phyloP scores from a whole-genome alignment of 1,140 invertebrate genomes.

The Prorops nasuta region DNA sequence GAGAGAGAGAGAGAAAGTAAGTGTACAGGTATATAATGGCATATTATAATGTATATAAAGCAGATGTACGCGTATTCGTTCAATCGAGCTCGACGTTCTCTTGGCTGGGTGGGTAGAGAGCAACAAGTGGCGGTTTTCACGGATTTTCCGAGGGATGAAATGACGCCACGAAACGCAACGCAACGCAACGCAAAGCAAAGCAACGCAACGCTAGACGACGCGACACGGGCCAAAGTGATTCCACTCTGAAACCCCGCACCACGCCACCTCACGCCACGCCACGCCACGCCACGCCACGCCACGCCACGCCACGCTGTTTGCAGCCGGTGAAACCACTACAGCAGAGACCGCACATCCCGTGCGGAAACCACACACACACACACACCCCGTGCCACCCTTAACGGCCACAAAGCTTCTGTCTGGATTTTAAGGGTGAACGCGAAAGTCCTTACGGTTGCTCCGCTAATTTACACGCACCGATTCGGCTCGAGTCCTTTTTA shows the following conservation, averaged over 20 bases:
- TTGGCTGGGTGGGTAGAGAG: constrained; percentile 39
- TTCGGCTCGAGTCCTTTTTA: too few species aligned
- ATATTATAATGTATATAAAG: constrained; percentile 25
- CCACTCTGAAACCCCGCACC: too few species aligned
- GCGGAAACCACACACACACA: constrained; percentile 27
- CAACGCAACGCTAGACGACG: too few species aligned
- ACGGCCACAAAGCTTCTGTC: constrained; percentile 35
- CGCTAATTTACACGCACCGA: constrained; percentile 27
- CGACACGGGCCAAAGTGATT: too few species aligned
- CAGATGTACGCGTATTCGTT: constrained; percentile 35
- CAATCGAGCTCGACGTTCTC: constrained; percentile 41
- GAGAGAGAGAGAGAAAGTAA: constrained; percentile 9
- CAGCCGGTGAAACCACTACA: too few species aligned
- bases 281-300: too few species aligned
- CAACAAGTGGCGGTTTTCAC: constrained; percentile 59
- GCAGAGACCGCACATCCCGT: constrained; percentile 35
- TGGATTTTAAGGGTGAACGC: constrained; percentile 43
- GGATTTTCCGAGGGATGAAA: constrained; percentile 55
- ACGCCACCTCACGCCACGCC: too few species aligned
- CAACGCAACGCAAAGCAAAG: too few species aligned
- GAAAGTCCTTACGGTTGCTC: constrained; percentile 20
- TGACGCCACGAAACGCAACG: too few species aligned
- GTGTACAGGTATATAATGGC: constrained; percentile 3
- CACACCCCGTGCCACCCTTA: constrained; percentile 32
- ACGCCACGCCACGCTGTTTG: too few species aligned